phyloP scores from a whole-genome alignment of 2,888 invertebrate species.

The Thalpophila matura region DNA sequence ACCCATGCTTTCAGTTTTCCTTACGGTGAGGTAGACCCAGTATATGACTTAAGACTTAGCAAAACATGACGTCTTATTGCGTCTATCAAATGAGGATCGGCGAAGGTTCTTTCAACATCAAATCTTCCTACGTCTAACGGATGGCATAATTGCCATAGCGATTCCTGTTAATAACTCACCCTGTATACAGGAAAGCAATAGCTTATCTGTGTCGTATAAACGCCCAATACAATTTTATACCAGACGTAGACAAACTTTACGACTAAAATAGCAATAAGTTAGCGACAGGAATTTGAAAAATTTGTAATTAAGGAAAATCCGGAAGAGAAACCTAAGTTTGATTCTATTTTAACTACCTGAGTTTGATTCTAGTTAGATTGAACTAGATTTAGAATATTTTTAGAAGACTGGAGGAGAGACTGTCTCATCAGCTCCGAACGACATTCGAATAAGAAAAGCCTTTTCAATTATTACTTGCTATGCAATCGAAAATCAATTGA shows the following conservation, averaged over 20 bases:
- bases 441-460: background rate
- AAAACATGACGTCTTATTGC: too few relatives aligned
- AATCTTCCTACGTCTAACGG: too few relatives aligned
- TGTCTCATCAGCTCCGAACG: too few relatives aligned
- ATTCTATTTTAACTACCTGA: slow-evolving; percentile 12
- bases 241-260: background rate
- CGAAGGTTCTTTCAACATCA: too few relatives aligned
- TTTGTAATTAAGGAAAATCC: background rate
- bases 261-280: background rate
- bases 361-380: background rate
- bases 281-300: slow-evolving; percentile 28
- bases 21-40: too few relatives aligned
- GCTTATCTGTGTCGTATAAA: background rate
- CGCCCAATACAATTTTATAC: background rate
- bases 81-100: too few relatives aligned
- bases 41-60: too few relatives aligned
- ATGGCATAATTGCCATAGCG: too few relatives aligned
- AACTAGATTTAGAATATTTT: background rate
- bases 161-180: too few relatives aligned
- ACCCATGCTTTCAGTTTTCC: too few relatives aligned
- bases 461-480: too few relatives aligned
- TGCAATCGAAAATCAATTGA: slow-evolving; percentile 1
- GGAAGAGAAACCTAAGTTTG: background rate
- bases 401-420: too few relatives aligned
- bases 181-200: background rate